Evolutionary conservation across 2,888 invertebrate species (phyloP).

Genomic region (Spilarctia lutea): DNA sequence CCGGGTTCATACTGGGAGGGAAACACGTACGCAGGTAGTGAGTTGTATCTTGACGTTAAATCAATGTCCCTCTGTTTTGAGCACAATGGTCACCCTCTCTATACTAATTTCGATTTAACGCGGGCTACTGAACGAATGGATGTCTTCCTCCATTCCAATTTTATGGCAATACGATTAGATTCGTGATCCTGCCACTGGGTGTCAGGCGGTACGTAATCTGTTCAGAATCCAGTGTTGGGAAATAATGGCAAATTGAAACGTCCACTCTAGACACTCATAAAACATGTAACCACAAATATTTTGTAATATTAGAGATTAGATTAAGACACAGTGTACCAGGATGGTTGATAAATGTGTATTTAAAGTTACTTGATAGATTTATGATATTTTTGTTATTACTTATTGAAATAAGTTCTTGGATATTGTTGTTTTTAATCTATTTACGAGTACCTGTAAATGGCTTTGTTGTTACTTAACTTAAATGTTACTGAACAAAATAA

Average conservation of each 20-base stretch:
- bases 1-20: too few species aligned
- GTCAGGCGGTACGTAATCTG: constrained; percentile 24
- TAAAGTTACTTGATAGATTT: too few species aligned
- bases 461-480: too few species aligned
- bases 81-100: constrained; percentile 18
- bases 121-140: constrained; percentile 58
- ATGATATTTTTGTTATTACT: too few species aligned
- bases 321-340: neutral
- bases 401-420: too few species aligned
- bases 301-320: neutral
- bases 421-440: too few species aligned
- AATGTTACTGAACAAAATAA: too few species aligned
- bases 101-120: constrained; percentile 69
- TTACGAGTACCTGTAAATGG: too few species aligned
- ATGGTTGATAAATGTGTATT: neutral
- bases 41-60: neutral
- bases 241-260: constrained; percentile 9
- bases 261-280: neutral
- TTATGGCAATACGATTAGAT: constrained; percentile 60
- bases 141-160: constrained; percentile 71
- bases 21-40: too few species aligned
- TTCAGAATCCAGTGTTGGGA: constrained; percentile 16
- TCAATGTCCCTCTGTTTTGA: neutral
- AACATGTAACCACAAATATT: neutral
- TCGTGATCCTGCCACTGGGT: constrained; percentile 27